These are phyloP conservation scores for Pyrrhia umbra DNA, from an alignment of 2,888 invertebrate species.

Conservation along the genomic window DNA sequence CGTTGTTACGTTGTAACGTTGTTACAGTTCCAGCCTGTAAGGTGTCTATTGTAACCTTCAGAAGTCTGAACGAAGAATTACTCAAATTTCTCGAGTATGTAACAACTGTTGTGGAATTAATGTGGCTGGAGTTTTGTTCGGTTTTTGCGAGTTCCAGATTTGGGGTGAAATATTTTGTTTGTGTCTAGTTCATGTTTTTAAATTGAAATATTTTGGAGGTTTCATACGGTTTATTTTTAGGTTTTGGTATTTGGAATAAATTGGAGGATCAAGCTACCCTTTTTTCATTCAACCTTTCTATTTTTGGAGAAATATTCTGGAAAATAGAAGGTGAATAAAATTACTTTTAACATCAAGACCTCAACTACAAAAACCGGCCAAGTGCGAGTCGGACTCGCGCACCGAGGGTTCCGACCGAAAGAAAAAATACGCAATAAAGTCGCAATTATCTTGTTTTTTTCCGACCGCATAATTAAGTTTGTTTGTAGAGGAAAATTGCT, in stretches of 20 bases:
- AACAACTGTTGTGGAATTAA: slow-evolving; percentile 38
- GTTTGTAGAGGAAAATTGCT: too few relatives aligned
- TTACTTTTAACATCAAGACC: too few relatives aligned
- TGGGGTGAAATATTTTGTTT: slow-evolving; percentile 14
- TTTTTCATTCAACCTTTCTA: background rate
- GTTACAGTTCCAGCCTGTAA: slow-evolving; percentile 49
- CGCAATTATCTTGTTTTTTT: too few relatives aligned
- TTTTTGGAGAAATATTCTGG: background rate
- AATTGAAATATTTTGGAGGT: slow-evolving; percentile 2
- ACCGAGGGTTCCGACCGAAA: too few relatives aligned
- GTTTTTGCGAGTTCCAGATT: slow-evolving; percentile 3
- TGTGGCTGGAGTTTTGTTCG: slow-evolving; percentile 41
- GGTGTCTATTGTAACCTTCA: slow-evolving; percentile 35
- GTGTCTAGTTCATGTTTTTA: background rate
- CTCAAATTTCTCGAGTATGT: slow-evolving; percentile 43
- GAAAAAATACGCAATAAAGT: too few relatives aligned
- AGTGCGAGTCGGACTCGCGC: too few relatives aligned
- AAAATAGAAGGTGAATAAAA: too few relatives aligned
- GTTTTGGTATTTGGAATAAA: background rate
- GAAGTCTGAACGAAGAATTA: slow-evolving; percentile 48
- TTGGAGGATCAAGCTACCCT: background rate
- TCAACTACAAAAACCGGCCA: too few relatives aligned
- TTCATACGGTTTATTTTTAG: background rate
- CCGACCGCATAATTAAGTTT: too few relatives aligned
- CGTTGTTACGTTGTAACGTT: slow-evolving; percentile 38